These are phyloP conservation scores for Patella vulgata DNA, from an alignment of 1,140 invertebrate genomes.

Conservation along the genomic window DNA sequence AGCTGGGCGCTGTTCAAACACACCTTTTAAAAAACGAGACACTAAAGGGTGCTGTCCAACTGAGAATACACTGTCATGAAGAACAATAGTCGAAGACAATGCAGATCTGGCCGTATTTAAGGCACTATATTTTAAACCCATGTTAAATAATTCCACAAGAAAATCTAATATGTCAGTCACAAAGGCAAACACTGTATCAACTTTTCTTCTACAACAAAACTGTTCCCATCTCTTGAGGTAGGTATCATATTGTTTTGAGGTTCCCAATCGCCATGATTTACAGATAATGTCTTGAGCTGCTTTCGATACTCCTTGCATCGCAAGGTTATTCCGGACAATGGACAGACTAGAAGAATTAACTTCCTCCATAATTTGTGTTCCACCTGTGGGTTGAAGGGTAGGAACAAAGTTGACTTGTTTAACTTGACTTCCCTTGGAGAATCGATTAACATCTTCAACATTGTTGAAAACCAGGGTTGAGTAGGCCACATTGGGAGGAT, in stretches of 20 bases:
- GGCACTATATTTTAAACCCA: slow-evolving; percentile 9
- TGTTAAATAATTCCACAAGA: slow-evolving; percentile 6
- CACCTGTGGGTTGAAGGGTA: slow-evolving; percentile 13
- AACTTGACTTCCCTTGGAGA: slow-evolving; percentile 9
- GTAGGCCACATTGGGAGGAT: slow-evolving; percentile 29
- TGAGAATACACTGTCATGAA: neutral
- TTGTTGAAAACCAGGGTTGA: slow-evolving; percentile 24
- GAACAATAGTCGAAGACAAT: slow-evolving; percentile 1
- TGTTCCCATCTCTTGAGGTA: slow-evolving; percentile 15
- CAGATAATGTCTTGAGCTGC: slow-evolving; percentile 11
- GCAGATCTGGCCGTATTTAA: slow-evolving; percentile 11
- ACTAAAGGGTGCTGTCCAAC: slow-evolving; percentile 14
- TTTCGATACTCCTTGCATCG: slow-evolving; percentile 11
- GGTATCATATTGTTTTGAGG: slow-evolving; percentile 20
- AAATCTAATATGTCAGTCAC: slow-evolving; percentile 12
- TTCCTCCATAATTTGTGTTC: slow-evolving; percentile 16
- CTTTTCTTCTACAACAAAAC: slow-evolving; percentile 11
- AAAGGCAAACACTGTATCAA: slow-evolving; percentile 10
- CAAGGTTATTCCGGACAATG: slow-evolving; percentile 12
- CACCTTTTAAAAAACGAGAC: slow-evolving; percentile 20
- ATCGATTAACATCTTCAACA: slow-evolving; percentile 16
- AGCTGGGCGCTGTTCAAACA: slow-evolving; percentile 11
- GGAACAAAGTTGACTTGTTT: neutral
- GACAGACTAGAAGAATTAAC: slow-evolving; percentile 7
- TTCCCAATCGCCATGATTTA: slow-evolving; percentile 18